A percentile compares a stretch with the other conserved stretches of the same genome.
phyloP scores from a whole-genome alignment of 2,888 invertebrate species.

The Drosophila atripex region DNA sequence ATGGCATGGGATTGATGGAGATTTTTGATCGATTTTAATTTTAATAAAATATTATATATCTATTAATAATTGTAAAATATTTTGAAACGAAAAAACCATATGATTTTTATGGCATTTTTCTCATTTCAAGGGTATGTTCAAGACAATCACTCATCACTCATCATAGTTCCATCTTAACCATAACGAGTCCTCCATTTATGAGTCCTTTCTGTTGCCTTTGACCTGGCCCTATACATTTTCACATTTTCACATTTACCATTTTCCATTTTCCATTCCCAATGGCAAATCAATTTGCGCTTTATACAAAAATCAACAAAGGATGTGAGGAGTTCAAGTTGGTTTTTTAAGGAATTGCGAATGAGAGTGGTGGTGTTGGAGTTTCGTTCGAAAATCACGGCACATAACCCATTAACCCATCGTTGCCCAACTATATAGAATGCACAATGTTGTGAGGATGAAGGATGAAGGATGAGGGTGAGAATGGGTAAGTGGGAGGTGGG shows the following conservation, averaged over 20 bases:
- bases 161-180: slow-evolving; percentile 26
- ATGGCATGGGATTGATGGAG: neutral
- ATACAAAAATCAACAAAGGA: slow-evolving; percentile 72
- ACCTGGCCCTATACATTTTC: neutral
- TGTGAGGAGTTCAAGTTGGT: slow-evolving; percentile 15
- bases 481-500: slow-evolving; percentile 13
- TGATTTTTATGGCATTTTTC: too few species aligned
- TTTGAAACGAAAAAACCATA: too few species aligned
- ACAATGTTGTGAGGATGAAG: slow-evolving; percentile 22
- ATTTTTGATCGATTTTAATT: too few species aligned
- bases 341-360: slow-evolving; percentile 7
- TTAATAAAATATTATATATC: too few species aligned
- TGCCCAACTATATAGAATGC: slow-evolving; percentile 54
- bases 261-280: slow-evolving; percentile 51
- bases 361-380: slow-evolving; percentile 1
- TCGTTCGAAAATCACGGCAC: slow-evolving; percentile 70
- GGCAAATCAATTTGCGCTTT: slow-evolving; percentile 73
- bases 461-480: neutral
- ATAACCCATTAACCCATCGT: slow-evolving; percentile 72
- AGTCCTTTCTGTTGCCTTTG: neutral
- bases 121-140: neutral
- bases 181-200: slow-evolving; percentile 10
- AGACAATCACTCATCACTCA: slow-evolving; percentile 23
- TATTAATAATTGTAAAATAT: too few species aligned
- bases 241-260: slow-evolving; percentile 5